Conservation (phyloP, 2,113 vertebrate genomes). For the Lichenostomus cassidix region DNA sequence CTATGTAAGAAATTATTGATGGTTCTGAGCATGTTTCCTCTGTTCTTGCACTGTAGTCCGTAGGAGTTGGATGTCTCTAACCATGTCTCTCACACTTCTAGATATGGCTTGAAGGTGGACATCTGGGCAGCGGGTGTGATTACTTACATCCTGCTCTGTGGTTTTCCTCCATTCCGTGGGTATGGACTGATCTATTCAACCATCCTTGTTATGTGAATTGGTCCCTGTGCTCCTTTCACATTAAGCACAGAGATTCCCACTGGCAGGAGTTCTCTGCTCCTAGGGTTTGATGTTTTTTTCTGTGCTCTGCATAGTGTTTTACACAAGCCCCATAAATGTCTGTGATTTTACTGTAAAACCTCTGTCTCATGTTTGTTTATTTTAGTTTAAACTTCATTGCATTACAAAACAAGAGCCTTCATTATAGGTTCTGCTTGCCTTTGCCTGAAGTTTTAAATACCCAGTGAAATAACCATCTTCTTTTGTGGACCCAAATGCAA, state of each 20-base stretch:
- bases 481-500: neutral
- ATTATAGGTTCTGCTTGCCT: neutral
- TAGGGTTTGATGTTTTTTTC: neutral
- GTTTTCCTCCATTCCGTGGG: conserved; percentile 96
- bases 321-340: neutral
- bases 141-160: conserved; percentile 95
- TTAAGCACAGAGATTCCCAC: neutral
- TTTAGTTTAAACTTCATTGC: conserved; percentile 5
- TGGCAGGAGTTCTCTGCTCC: neutral
- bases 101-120: conserved; percentile 97
- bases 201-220: neutral
- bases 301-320: neutral
- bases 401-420: neutral
- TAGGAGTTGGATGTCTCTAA: conserved; percentile 15
- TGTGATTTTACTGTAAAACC: neutral
- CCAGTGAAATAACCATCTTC: conserved; percentile 16
- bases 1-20: neutral
- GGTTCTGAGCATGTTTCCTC: neutral
- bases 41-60: neutral
- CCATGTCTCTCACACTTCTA: conserved; percentile 63
- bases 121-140: conserved; percentile 98
- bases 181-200: conserved; percentile 72
- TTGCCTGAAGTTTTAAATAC: conserved; percentile 28
- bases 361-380: conserved; percentile 12
- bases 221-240: neutral